Percentiles rank a stretch among this genome's conserved stretches.
Conservation (phyloP, 2,113 vertebrate genomes). For the Ptyas mucosa region DNA sequence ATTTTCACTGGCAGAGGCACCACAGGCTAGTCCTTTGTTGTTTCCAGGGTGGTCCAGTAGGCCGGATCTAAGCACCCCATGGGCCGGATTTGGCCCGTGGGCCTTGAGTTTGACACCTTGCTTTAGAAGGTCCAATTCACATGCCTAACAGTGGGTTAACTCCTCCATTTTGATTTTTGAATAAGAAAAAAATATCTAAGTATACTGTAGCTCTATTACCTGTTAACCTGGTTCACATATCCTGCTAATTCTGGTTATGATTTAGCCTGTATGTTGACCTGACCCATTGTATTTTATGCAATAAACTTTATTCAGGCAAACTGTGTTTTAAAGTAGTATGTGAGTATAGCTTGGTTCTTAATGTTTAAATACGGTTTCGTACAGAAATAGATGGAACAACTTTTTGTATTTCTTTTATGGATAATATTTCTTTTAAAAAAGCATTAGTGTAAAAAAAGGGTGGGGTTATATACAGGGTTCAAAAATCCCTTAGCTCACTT, state of each 20-base stretch:
- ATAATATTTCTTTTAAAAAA: background rate
- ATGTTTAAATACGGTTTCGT: background rate
- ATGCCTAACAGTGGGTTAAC: background rate
- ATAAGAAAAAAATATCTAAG: background rate
- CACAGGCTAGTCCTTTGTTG: too few species aligned
- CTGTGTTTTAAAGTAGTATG: background rate
- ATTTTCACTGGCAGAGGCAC: too few species aligned
- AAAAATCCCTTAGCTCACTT: background rate
- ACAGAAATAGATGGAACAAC: background rate
- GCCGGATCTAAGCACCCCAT: too few species aligned
- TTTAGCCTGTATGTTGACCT: background rate
- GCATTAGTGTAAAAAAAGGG: background rate
- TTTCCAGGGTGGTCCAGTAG: too few species aligned
- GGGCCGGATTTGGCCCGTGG: accelerated
- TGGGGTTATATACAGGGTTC: background rate
- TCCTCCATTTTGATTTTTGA: background rate
- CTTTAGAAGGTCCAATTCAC: background rate
- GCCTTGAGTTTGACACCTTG: too few species aligned
- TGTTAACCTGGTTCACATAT: background rate
- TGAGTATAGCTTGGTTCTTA: background rate
- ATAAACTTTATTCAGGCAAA: background rate
- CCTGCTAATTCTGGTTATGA: background rate
- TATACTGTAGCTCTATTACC: background rate
- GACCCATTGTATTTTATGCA: background rate
- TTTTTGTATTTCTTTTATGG: background rate